A percentile compares a stretch with the other conserved stretches of the same genome.
These are phyloP conservation scores for Agrenia bidenticulata DNA, from an alignment of 2,888 invertebrate genomes.

Conservation along the genomic window DNA sequence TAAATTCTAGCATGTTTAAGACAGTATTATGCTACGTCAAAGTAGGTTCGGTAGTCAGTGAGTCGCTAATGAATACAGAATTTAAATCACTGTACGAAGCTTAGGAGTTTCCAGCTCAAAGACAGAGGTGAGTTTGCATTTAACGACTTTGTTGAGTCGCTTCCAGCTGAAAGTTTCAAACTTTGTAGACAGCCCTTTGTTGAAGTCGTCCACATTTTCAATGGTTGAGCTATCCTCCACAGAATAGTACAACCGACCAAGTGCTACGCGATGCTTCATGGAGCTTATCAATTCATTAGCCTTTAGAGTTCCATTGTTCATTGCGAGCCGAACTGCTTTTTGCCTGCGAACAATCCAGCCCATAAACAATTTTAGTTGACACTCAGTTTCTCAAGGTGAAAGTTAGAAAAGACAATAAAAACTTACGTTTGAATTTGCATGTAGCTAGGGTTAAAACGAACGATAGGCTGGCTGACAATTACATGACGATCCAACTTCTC, in stretches of 20 bases:
- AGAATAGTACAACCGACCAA: constrained; percentile 39
- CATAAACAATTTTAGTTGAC: background rate
- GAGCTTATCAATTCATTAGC: constrained; percentile 31
- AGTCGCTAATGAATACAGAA: no score
- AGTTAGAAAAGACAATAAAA: background rate
- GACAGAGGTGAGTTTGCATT: constrained; percentile 38
- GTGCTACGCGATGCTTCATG: constrained; percentile 16
- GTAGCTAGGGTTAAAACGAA: constrained; percentile 29
- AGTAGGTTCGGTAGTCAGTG: no score
- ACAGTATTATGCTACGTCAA: no score
- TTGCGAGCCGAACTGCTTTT: constrained; percentile 31
- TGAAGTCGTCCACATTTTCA: constrained; percentile 30
- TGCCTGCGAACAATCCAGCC: constrained; percentile 22
- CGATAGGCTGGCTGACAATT: constrained; percentile 35
- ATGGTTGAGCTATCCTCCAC: constrained; percentile 36
- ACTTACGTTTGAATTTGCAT: constrained; percentile 37
- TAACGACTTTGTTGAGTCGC: constrained; percentile 31
- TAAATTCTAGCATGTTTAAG: no score
- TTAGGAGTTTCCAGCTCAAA: constrained; percentile 36
- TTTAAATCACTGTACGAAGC: constrained; percentile 3
- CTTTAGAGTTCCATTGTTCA: constrained; percentile 36
- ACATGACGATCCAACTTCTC: constrained; percentile 43
- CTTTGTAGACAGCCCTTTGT: constrained; percentile 18
- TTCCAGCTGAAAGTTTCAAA: constrained; percentile 43
- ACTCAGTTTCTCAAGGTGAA: background rate